Evolutionary conservation across 2,888 invertebrate species (phyloP).

Genomic region (Rosalia funebris): DNA sequence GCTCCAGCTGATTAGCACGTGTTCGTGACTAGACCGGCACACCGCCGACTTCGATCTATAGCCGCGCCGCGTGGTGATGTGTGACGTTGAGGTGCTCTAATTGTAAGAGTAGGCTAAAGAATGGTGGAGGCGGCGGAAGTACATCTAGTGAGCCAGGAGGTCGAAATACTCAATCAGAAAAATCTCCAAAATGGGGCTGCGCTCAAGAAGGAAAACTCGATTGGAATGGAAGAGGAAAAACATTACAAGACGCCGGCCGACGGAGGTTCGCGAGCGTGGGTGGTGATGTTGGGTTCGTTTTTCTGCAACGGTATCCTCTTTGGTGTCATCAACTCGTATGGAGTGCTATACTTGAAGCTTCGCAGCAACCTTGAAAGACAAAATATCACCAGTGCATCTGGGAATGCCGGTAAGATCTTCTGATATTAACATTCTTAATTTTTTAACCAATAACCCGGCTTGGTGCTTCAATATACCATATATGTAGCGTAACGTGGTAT

Average conservation of each 20-base stretch:
- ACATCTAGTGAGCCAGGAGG: slow-evolving; percentile 29
- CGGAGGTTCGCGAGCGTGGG: slow-evolving; percentile 82
- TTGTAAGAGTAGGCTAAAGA: slow-evolving; percentile 33
- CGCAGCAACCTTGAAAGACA: slow-evolving; percentile 71
- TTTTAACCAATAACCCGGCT: no score
- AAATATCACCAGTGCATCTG: slow-evolving; percentile 76
- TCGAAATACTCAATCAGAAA: slow-evolving; percentile 24
- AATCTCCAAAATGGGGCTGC: slow-evolving; percentile 30
- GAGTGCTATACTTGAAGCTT: slow-evolving; percentile 80
- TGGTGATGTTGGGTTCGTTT: slow-evolving; percentile 86
- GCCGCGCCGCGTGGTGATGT: slow-evolving; percentile 29
- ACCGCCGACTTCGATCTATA: slow-evolving; percentile 9
- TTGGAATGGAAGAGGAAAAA: background rate
- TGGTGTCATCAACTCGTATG: slow-evolving; percentile 90
- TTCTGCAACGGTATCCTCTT: slow-evolving; percentile 90
- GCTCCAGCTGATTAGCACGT: slow-evolving; percentile 35
- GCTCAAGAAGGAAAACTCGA: background rate
- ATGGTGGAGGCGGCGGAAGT: slow-evolving; percentile 45
- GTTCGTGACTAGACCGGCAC: slow-evolving; percentile 15
- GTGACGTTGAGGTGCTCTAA: slow-evolving; percentile 31
- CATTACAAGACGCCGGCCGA: slow-evolving; percentile 70
- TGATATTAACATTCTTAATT: no score
- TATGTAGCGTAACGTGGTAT: no score
- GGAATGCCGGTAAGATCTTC: slow-evolving; percentile 80
- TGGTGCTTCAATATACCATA: no score